phyloP scores from a whole-genome alignment of 1,140 invertebrate species.

The Theocolax elegans region DNA sequence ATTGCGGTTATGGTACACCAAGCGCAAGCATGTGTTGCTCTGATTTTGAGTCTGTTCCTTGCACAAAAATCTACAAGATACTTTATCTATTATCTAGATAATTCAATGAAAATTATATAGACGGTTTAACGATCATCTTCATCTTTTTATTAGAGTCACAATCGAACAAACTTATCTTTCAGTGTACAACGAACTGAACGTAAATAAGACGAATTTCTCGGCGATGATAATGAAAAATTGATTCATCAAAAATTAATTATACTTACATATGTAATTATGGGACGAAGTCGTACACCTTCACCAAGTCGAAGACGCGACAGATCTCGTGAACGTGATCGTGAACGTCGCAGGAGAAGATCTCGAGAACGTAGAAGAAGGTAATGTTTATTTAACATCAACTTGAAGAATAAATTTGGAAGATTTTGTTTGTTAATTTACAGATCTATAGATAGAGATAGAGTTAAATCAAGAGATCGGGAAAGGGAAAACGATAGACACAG shows the following conservation, averaged over 20 bases:
- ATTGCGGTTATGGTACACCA: constrained; percentile 21
- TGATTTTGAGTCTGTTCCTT: not conserved
- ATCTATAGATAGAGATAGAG: constrained; percentile 60
- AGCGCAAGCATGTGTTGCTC: constrained; percentile 10
- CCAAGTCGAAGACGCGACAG: constrained; percentile 66
- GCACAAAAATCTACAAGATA: not conserved
- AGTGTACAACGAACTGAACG: no score
- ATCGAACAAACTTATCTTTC: no score
- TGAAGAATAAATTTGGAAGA: no score
- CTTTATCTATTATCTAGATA: no score
- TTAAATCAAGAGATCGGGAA: constrained; percentile 65
- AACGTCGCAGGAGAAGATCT: constrained; percentile 69
- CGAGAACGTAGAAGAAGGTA: constrained; percentile 66
- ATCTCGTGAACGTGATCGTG: constrained; percentile 68
- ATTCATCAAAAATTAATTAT: no score
- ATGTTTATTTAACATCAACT: no score
- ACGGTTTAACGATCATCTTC: no score
- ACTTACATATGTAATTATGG: constrained; percentile 48
- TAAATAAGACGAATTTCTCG: no score
- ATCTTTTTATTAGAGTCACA: no score
- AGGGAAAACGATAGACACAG: constrained; percentile 53
- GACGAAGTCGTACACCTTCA: constrained; percentile 63
- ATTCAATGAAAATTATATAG: no score
- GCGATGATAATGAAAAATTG: no score
- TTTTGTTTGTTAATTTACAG: no score